Base-by-base conservation (phyloP, 2,888 invertebrate genomes). In the Drosophila tanythrix region DNA sequence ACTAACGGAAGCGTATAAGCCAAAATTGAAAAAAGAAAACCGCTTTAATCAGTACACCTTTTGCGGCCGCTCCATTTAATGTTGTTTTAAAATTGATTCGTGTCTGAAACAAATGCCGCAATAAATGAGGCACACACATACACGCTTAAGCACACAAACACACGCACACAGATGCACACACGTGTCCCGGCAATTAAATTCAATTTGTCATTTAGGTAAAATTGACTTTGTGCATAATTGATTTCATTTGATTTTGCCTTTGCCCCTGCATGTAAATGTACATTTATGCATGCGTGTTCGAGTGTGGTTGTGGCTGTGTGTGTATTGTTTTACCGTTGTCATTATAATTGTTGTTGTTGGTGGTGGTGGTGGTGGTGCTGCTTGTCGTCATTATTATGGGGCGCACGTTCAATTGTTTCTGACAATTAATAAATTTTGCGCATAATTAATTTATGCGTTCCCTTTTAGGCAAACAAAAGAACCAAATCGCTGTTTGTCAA, bases 211-310 rank as follows among this genome's bases (percentile, higher is more conserved):
- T 80, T 84, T 70, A 76, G 79, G 58, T 67, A 70, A 74, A 83
- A 79, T 77, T 85, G 86, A 83, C 83, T 83, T 83, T 83, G 69
- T 71, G 71, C 83, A 83, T 85, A 85, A 83, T 83, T 83, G 86
- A 83, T 85, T 83, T 86, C 75, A 86, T 83, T 83, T 82, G 84
- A 82, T 82, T 81, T 77, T 56, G 62, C 61, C 65, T 56, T 62
- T 65, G 46, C 70, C 51, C 48, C 50, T 50, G 51, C 21, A 59
- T 50, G 29, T 48, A 63, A 50, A 15, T 35, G 18, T 27, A 11
- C 13, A n/a, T 29, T 27, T 57, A 50, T 50, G 18, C 2, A 15
- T 46, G 46, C 7, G 3, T 43, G 43, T 21, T 21, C 13, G 13
- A 13, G 38, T 38, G 3, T 8, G 38, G 8, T 38, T 8, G 38